Percentiles rank a stretch among this genome's conserved stretches.
Conservation (phyloP, 2,888 invertebrate genomes). For the Drosophila kuntzei region DNA sequence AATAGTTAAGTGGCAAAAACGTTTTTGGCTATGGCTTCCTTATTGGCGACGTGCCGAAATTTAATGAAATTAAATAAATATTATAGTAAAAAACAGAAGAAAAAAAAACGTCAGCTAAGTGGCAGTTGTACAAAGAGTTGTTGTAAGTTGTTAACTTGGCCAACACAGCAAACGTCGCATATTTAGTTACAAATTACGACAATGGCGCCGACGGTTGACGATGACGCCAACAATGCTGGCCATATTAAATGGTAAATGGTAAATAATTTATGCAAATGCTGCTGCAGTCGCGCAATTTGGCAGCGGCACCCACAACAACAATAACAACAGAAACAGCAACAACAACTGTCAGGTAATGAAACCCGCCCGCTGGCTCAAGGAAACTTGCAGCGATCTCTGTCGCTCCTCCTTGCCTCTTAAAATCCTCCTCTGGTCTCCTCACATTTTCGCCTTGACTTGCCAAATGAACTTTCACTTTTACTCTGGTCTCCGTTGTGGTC, state of each 20-base stretch:
- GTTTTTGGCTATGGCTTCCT: conserved; percentile 68
- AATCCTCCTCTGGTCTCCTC: conserved; percentile 16
- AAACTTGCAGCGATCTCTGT: conserved; percentile 47
- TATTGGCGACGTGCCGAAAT: conserved; percentile 75
- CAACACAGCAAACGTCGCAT: conserved; percentile 57
- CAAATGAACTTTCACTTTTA: conserved; percentile 82
- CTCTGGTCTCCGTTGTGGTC: conserved; percentile 27
- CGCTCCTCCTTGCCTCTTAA: conserved; percentile 40
- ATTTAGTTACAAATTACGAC: conserved; percentile 81
- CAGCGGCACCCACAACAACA: conserved; percentile 55
- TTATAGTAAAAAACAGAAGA: conserved; percentile 43
- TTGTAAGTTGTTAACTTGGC: conserved; percentile 49
- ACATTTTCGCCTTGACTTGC: conserved; percentile 70
- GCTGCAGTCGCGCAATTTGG: conserved; percentile 72
- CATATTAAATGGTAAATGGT: conserved; percentile 74
- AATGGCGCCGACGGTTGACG: conserved; percentile 60
- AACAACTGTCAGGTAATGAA: conserved; percentile 69
- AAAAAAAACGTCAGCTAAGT: conserved; percentile 38
- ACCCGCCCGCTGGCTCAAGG: conserved; percentile 78
- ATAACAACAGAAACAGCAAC: conserved; percentile 56
- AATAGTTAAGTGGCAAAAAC: conserved; percentile 64
- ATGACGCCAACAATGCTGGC: conserved; percentile 54
- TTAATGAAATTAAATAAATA: conserved; percentile 80
- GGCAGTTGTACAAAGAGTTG: conserved; percentile 34
- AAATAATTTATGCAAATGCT: conserved; percentile 79